Evolutionary conservation across 1,140 invertebrate species (phyloP), one percentile per base, ranked within the genome.

Genomic region (Caenorhabditis remanei): DNA sequence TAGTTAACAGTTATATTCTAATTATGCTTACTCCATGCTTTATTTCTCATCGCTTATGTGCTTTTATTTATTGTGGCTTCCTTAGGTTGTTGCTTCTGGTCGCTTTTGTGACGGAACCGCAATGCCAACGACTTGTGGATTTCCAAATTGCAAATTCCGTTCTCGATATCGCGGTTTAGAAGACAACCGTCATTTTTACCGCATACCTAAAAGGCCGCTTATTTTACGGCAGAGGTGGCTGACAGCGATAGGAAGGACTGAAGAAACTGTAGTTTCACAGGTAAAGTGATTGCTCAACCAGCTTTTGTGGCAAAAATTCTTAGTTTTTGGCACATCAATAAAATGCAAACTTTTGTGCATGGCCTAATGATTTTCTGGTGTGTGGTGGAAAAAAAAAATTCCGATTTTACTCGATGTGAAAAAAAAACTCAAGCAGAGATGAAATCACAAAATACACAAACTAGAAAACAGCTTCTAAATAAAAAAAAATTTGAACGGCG

Each of bases 181-280:
- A 83, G 93, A 93, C 88, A 93, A 92, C 89, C 92, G 93, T 13
- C 93, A 93, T 86, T 93, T 93, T 88, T 93, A 93, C 89, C 92
- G 93, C 86, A 93, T 93, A 46, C 93, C 93, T 19, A 93, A 93
- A 90, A 90, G 93, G 67, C 93, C 93, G 21, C 84, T 89, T n/a
- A 85, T 93, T 50, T 83, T 93, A 71, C 88, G 93, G 19, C 91
- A 93, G 83, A 89, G 90, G 46, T 93, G 93, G 93, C 88, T 93
- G 56, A 87, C 91, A 83, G 93, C 93, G 16, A 93, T 93, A 75
- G 93, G 93, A 84, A 87, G 93, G 61, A 93, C 93, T n/a, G 93
- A 93, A 71, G 93, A 93, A 87, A 93, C 93, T 19, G 93, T 93
- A 67, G 93, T 93, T 67, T 93, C 92, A 88, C 93, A 93, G 92